Evolutionary conservation across 2,113 vertebrate species (phyloP), one percentile per base, ranked within the genome.

Genomic region (Gallinago media): DNA sequence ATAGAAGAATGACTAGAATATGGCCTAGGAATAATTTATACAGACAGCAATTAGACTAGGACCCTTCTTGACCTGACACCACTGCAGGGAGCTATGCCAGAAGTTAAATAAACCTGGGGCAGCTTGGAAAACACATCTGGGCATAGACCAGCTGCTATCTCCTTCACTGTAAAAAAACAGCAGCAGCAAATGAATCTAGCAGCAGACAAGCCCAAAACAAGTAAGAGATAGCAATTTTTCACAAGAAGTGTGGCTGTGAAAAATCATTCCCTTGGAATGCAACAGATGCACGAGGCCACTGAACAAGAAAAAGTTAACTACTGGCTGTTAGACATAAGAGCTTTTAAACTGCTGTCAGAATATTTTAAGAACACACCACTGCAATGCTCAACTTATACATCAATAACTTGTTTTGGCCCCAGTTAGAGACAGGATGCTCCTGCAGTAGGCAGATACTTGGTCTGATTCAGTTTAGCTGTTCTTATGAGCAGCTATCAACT

Each of bases 161-260:
- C 47, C 14, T 58, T 16, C 32, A 29, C 12, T 15, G 38, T 38
- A 56, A 72, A 72, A 88, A 2, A 0, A 20, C n/a, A 65, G 23
- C 2, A 61, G 8, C 22, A 75, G 18, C 38, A 73, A 61, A 68
- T 11, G 0, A 68, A 72, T 46, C 19, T 11, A 81, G 6, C 13
- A 72, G 38, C 14, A 88, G 13, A 34, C 11, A 54, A 65, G 27
- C 18, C 49, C 1, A 1, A 34, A 61, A 38, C 52, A 68, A 89
- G 0, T 2, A 29, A 67, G 21, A 68, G 10, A 40, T 1, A 15
- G 11, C 3, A 40, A 46, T 17, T 52, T 20, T 61, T 80, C 21
- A 56, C 13, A 27, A 72, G 34, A 12, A 13, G 4, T 0, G 7
- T 21, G 10, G 18, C 19, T 46, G 31, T n/a, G 23, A 76, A 67